Evolutionary conservation across 2,888 invertebrate genomes (phyloP).

Genomic region (Torymus aiolomorphi): DNA sequence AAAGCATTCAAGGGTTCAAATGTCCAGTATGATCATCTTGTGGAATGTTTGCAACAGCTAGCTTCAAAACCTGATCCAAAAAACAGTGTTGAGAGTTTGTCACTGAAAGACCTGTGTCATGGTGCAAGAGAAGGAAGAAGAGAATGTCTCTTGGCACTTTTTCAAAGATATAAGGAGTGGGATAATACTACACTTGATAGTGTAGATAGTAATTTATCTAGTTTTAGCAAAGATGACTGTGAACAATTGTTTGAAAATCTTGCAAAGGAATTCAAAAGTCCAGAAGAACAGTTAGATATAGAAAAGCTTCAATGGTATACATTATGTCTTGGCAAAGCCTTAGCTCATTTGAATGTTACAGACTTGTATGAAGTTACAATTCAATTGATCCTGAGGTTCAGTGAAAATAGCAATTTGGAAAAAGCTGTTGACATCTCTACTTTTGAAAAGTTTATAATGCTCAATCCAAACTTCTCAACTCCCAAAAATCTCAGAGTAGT

Average conservation of each 20-base stretch:
- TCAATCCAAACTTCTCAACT: conserved; percentile 40
- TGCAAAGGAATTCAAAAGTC: conserved; percentile 19
- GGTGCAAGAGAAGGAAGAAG: conserved; percentile 59
- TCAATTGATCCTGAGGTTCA: conserved; percentile 29
- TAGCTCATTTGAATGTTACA: conserved; percentile 60
- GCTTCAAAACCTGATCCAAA: conserved; percentile 63
- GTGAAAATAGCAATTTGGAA: conserved; percentile 1
- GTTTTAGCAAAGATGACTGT: conserved; percentile 63
- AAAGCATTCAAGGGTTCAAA: conserved; percentile 55
- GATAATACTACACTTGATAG: conserved; percentile 60
- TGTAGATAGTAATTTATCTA: conserved; percentile 52
- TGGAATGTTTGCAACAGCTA: conserved; percentile 65
- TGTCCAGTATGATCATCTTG: conserved; percentile 61
- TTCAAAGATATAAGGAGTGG: conserved; percentile 66
- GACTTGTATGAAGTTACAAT: conserved; percentile 62
- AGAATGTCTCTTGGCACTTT: conserved; percentile 63
- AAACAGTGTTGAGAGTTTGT: conserved; percentile 48
- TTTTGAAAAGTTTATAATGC: conserved; percentile 40
- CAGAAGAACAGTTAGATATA: background rate
- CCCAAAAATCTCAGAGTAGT: conserved; percentile 56
- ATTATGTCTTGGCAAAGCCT: conserved; percentile 53
- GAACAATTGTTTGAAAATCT: conserved; percentile 65
- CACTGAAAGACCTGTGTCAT: conserved; percentile 63
- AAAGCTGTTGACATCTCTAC: conserved; percentile 28
- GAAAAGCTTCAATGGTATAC: conserved; percentile 57